These are phyloP conservation scores for Anguilla megastoma DNA, from an alignment of 2,797 vertebrate species.

Conservation along the genomic window DNA sequence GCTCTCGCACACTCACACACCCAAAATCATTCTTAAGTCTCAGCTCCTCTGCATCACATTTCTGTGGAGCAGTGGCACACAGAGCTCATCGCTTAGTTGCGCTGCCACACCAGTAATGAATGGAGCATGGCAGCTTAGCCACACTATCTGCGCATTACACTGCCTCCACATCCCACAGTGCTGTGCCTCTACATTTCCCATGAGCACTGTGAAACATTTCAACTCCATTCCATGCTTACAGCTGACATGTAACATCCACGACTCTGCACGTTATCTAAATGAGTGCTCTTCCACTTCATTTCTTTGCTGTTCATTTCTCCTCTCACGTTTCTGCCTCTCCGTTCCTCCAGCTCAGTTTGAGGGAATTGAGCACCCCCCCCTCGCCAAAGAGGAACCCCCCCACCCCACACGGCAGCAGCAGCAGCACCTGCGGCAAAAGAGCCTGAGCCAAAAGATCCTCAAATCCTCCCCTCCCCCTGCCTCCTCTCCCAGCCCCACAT, in stretches of 20 bases:
- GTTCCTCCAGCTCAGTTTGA: conserved; percentile 86
- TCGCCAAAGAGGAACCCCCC: conserved; percentile 72
- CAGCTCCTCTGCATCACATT: not conserved
- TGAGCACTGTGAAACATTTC: not conserved
- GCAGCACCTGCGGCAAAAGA: conserved; percentile 81
- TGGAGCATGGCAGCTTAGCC: not conserved
- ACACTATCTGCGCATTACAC: not conserved
- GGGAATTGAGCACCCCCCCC: conserved; percentile 70
- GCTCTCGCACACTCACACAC: too few relatives aligned
- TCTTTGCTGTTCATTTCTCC: not conserved
- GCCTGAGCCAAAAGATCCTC: conserved; percentile 86
- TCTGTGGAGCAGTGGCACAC: not conserved
- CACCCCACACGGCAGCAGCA: conserved; percentile 40
- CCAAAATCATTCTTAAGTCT: not conserved
- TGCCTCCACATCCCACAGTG: not conserved
- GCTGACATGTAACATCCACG: not conserved
- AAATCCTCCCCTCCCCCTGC: conserved; percentile 38
- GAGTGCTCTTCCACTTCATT: not conserved
- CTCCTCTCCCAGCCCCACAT: conserved; percentile 42
- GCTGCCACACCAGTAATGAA: not conserved
- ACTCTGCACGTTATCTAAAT: not conserved
- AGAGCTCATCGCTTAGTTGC: not conserved
- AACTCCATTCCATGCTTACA: not conserved
- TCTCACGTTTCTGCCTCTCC: not conserved
- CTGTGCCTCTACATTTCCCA: not conserved